A percentile compares a stretch with the other conserved stretches of the same genome.
phyloP scores from a whole-genome alignment of 2,888 invertebrate genomes.

The Baronia brevicornis region DNA sequence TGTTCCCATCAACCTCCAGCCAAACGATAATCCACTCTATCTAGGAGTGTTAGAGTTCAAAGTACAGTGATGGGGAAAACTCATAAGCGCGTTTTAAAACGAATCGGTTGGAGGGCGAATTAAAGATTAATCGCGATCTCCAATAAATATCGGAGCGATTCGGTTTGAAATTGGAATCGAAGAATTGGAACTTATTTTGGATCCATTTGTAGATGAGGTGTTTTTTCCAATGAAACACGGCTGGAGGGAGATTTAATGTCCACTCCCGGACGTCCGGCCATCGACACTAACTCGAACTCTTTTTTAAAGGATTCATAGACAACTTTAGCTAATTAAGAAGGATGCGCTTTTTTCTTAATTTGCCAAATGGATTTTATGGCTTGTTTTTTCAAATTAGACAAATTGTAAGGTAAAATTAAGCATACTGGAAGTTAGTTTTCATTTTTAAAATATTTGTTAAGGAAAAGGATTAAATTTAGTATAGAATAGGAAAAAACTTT shows the following conservation, averaged over 20 bases:
- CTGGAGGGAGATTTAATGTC: conserved; percentile 7
- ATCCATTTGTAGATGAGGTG: conserved; percentile 70
- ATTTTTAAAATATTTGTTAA: no score
- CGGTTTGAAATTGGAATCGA: conserved; percentile 67
- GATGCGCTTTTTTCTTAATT: conserved; percentile 28
- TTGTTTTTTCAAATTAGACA: no score
- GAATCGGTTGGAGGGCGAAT: conserved; percentile 48
- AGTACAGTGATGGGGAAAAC: conserved; percentile 24
- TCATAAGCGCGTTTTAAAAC: conserved; percentile 68
- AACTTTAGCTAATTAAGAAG: conserved; percentile 29
- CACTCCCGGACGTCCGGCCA: background rate
- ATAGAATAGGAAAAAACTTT: no score
- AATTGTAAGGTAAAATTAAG: no score
- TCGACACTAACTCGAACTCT: conserved; percentile 16
- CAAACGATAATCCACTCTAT: conserved; percentile 30
- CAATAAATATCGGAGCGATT: conserved; percentile 71
- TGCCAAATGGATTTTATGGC: conserved; percentile 24
- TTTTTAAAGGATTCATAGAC: conserved; percentile 23
- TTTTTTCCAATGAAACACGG: conserved; percentile 52
- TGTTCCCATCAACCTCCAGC: conserved; percentile 33
- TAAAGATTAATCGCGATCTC: conserved; percentile 70
- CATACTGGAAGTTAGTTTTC: no score
- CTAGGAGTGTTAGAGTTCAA: conserved; percentile 23
- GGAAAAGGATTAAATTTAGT: no score
- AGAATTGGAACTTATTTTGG: conserved; percentile 67